These are phyloP conservation scores for Oconnorella tubifera DNA, from an alignment of 2,888 invertebrate genomes.

Conservation along the genomic window DNA sequence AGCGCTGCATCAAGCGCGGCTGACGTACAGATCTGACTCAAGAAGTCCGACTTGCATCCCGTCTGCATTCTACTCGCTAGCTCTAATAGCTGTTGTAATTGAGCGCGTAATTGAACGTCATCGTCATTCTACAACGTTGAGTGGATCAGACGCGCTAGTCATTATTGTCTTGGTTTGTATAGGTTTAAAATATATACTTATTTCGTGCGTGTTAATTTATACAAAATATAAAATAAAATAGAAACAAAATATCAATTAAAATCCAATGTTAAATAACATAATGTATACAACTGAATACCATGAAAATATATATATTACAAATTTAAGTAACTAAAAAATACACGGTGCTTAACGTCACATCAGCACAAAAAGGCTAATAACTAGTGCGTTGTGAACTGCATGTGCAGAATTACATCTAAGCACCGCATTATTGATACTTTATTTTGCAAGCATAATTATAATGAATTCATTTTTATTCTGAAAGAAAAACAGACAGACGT, in stretches of 20 bases:
- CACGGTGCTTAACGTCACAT: too few relatives aligned
- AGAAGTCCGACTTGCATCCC: constrained; percentile 18
- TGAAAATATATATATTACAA: not conserved
- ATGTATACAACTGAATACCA: not conserved
- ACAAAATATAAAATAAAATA: not conserved
- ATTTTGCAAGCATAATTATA: too few relatives aligned
- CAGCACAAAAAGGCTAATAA: too few relatives aligned
- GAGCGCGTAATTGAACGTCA: constrained; percentile 58
- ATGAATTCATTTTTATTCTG: not conserved
- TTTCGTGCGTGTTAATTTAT: too few relatives aligned
- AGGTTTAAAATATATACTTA: too few relatives aligned
- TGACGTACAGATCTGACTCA: constrained; percentile 24
- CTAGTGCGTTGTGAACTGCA: too few relatives aligned
- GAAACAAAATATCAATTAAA: not conserved
- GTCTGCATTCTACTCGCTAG: constrained; percentile 70
- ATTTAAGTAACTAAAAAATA: not conserved
- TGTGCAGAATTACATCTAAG: too few relatives aligned
- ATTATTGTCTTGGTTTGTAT: not conserved
- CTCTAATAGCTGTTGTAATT: constrained; percentile 76
- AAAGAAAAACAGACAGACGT: not conserved
- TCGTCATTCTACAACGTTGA: constrained; percentile 44
- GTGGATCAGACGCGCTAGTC: not conserved
- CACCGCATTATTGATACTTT: too few relatives aligned
- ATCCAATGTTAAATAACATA: not conserved
- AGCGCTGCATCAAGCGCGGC: constrained; percentile 31